A percentile compares a stretch with the other conserved stretches of the same genome.
Conservation (phyloP, 2,888 invertebrate species). For the Nasonovia ribisnigri region DNA sequence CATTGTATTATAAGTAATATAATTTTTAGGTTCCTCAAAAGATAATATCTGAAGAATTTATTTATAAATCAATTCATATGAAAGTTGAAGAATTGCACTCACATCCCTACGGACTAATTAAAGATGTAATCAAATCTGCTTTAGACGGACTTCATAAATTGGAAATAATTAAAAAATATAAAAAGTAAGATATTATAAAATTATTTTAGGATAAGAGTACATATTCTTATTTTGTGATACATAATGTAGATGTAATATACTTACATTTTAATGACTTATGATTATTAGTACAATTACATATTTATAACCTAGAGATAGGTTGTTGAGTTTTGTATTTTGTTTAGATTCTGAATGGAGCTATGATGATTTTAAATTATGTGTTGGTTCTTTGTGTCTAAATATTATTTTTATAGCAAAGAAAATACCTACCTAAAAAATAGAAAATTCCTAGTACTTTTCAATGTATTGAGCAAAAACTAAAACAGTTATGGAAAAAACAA, state of each 20-base stretch:
- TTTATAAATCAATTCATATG: slow-evolving; percentile 32
- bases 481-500: not conserved
- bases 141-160: slow-evolving; percentile 40
- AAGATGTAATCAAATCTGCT: slow-evolving; percentile 45
- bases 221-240: not conserved
- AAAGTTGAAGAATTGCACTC: not conserved
- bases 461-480: not conserved
- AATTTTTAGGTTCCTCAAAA: not conserved
- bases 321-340: not conserved
- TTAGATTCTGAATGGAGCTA: not conserved
- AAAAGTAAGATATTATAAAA: slow-evolving; percentile 23
- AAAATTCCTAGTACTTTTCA: not conserved
- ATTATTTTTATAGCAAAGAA: not conserved
- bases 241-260: not conserved
- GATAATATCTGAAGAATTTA: slow-evolving; percentile 28
- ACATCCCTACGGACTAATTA: slow-evolving; percentile 46
- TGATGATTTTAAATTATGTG: not conserved
- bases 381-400: not conserved
- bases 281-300: not conserved
- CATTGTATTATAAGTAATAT: not conserved
- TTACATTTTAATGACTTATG: not conserved
- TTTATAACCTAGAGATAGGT: not conserved
- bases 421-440: not conserved
- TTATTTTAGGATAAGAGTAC: not conserved
- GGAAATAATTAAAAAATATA: slow-evolving; percentile 39